Base-by-base conservation (phyloP, 1,140 invertebrate species). In the Drosophila sp. region DNA sequence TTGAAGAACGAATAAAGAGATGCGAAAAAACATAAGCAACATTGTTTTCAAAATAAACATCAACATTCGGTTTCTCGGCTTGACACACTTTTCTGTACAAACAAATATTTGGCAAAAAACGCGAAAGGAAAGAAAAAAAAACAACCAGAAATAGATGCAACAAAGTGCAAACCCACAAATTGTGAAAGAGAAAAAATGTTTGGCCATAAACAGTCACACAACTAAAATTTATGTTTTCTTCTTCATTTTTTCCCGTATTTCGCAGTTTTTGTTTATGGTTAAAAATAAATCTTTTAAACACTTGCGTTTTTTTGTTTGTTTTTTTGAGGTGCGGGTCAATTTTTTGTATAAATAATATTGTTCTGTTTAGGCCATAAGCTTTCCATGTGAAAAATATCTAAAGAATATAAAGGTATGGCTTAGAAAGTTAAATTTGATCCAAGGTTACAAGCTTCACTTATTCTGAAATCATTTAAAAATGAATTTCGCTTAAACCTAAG, bases 51-150 rank as follows among this genome's bases (percentile, higher is more conserved):
- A 74, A 66, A 69, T 63, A 60, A 50, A 63, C 40, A 55, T 65
- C 25, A 32, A 72, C 54, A 75, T 68, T 82, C 82, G 82, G 79
- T 85, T 82, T 79, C 75, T 75, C 70, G 44, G 68, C 66, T 61
- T 86, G 83, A 87, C 82, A 86, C 83, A 86, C 82, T 82, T 82
- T 55, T 60, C 61, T 11, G 38, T 33, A 57, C 60, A 70, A 60
- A 74, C 62, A 61, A 86, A 86, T 86, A 87, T 86, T 87, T 70
- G 63, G 70, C 68, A 56, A 55, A 65, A 38, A 68, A 70, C 33
- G 17, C 11, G 25, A 33, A 55, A 77, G 50, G 57, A 69, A 65
- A 40, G 38, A 72, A 17, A 65, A 61, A 54, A 17, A 41, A 7
- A 41, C 35, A 60, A 77, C 2, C 44, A 25, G 23, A 25, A 27